phyloP scores from a whole-genome alignment of 2,888 invertebrate genomes.

The Carterocephalus palaemon region DNA sequence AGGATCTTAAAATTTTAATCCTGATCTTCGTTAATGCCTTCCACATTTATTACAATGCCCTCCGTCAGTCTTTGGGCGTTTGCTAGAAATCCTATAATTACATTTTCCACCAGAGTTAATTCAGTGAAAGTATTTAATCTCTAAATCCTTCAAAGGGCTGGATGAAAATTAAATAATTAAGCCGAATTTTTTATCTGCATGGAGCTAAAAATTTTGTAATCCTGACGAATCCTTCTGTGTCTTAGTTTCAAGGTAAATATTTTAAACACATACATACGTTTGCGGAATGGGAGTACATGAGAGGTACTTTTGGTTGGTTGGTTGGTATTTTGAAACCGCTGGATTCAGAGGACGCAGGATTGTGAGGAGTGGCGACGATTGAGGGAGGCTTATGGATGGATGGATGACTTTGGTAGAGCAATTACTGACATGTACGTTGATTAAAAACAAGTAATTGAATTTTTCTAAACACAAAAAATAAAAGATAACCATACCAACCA shows the following conservation, averaged over 20 bases:
- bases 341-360: no score
- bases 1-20: slow-evolving; percentile 2
- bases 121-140: slow-evolving; percentile 20
- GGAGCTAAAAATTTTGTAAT: slow-evolving; percentile 14
- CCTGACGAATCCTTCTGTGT: slow-evolving; percentile 1
- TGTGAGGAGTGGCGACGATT: no score
- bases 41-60: slow-evolving; percentile 8
- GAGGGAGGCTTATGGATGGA: no score
- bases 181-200: slow-evolving; percentile 17
- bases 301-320: no score
- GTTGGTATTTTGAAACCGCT: no score
- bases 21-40: not conserved
- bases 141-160: slow-evolving; percentile 18
- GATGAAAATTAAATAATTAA: slow-evolving; percentile 19
- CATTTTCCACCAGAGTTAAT: slow-evolving; percentile 13
- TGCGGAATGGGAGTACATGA: no score
- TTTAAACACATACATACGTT: not conserved
- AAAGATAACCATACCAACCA: no score
- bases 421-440: no score
- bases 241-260: slow-evolving; percentile 4
- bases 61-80: not conserved
- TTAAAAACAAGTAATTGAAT: no score
- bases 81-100: slow-evolving; percentile 13
- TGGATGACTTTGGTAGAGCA: no score
- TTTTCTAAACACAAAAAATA: no score